A percentile compares a stretch with the other conserved stretches of the same genome.
Evolutionary conservation across 23 tunicate genomes (phyloP).

Genomic region (Diplosoma virens): DNA sequence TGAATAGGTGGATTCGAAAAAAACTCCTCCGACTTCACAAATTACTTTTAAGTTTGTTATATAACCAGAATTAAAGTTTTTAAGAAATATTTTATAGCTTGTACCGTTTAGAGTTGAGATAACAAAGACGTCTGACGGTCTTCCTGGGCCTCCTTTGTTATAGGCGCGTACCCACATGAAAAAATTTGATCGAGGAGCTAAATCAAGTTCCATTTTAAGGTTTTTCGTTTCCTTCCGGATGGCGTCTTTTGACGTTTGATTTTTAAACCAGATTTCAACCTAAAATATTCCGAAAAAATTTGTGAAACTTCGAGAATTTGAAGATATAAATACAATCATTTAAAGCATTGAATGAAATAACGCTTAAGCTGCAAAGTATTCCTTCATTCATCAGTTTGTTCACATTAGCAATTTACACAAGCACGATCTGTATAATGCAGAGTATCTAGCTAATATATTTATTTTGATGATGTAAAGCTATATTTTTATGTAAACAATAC

Average conservation of each 20-base stretch:
- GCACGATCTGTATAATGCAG: no score
- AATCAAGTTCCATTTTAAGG: background rate
- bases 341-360: no score
- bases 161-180: conserved; percentile 2
- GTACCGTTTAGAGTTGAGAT: background rate
- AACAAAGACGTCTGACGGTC: background rate
- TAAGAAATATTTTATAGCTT: background rate
- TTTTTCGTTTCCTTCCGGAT: background rate
- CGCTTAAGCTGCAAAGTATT: no score
- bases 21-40: background rate
- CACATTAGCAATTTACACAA: no score
- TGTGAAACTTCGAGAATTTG: no score
- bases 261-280: conserved; percentile 7
- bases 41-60: no score
- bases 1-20: background rate
- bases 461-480: no score
- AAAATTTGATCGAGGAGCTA: background rate
- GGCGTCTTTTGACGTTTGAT: conserved; percentile 1
- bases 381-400: no score
- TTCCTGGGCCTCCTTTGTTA: background rate
- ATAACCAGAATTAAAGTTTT: no score
- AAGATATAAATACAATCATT: no score
- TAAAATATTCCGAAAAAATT: background rate
- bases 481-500: no score
- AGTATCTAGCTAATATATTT: no score